Conservation (phyloP, 2,888 invertebrate species). For the Belgica antarctica region DNA sequence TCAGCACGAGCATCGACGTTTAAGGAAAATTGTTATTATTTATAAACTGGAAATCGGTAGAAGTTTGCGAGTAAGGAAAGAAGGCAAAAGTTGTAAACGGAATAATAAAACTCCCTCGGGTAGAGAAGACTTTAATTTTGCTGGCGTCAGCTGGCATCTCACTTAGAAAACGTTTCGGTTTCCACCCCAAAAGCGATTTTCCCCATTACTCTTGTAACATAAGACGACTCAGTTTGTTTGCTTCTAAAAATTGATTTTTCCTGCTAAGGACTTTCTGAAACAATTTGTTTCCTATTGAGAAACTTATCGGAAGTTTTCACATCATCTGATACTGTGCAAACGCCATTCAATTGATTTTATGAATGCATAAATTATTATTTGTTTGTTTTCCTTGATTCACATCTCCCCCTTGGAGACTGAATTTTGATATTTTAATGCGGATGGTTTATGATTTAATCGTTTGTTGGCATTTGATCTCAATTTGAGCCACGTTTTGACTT, state of each 20-base stretch:
- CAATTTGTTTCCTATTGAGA: constrained; percentile 13
- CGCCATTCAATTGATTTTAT: constrained; percentile 34
- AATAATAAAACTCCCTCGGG: constrained; percentile 29
- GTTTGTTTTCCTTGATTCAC: not conserved
- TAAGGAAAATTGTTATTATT: no score
- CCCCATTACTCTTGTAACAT: not conserved
- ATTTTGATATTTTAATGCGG: no score
- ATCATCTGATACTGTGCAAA: constrained; percentile 19
- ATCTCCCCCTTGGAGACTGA: not conserved
- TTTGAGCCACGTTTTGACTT: no score
- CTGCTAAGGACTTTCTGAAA: not conserved
- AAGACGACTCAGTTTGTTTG: not conserved
- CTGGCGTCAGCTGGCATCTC: constrained; percentile 44
- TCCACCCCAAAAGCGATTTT: constrained; percentile 10
- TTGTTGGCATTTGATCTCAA: not conserved
- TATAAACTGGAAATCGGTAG: not conserved
- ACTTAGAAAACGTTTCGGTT: constrained; percentile 40
- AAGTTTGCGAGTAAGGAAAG: not conserved
- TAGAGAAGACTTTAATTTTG: constrained; percentile 40
- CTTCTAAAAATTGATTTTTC: constrained; percentile 18
- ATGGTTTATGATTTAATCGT: not conserved
- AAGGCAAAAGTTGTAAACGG: not conserved
- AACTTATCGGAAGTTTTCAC: constrained; percentile 31
- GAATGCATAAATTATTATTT: constrained; percentile 51
- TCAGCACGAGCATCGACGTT: no score